These are phyloP conservation scores for Paratrypauchen microcephalus DNA, from an alignment of 2,797 vertebrate genomes.

Conservation along the genomic window DNA sequence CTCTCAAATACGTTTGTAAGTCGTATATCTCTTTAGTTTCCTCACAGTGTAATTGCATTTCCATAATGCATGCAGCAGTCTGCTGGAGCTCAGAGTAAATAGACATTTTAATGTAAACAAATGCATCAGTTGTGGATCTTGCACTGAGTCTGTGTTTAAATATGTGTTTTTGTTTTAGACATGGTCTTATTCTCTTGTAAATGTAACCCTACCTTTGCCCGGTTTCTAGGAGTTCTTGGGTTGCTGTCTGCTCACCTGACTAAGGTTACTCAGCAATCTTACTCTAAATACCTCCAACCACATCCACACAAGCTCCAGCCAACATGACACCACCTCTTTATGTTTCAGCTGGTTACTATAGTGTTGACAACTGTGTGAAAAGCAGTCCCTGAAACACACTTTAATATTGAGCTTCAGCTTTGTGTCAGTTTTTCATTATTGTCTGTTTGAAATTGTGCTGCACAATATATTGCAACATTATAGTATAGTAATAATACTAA, in stretches of 20 bases:
- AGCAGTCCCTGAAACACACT: neutral
- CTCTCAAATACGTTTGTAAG: conserved; percentile 29
- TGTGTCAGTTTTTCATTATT: neutral
- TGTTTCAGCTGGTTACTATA: conserved; percentile 41
- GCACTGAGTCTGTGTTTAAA: neutral
- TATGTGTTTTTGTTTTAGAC: neutral
- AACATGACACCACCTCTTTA: conserved; percentile 49
- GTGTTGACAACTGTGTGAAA: conserved; percentile 17
- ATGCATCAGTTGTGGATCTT: neutral
- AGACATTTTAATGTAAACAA: conserved; percentile 5
- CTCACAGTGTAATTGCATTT: conserved; percentile 48
- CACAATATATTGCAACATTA: neutral
- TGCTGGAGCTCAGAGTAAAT: conserved; percentile 24
- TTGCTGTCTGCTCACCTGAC: conserved; percentile 8
- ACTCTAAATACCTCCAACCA: conserved; percentile 9
- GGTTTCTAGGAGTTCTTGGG: neutral
- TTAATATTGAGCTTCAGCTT: neutral
- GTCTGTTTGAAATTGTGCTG: neutral
- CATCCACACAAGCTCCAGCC: neutral
- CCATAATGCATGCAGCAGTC: conserved; percentile 50
- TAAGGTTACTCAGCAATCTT: conserved; percentile 13
- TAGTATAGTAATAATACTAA: no score
- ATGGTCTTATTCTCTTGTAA: neutral
- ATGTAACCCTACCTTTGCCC: neutral
- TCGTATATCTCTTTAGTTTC: conserved; percentile 23